Base-by-base conservation (phyloP, 1,140 invertebrate genomes). In the Pogonomyrmex barbatus region DNA sequence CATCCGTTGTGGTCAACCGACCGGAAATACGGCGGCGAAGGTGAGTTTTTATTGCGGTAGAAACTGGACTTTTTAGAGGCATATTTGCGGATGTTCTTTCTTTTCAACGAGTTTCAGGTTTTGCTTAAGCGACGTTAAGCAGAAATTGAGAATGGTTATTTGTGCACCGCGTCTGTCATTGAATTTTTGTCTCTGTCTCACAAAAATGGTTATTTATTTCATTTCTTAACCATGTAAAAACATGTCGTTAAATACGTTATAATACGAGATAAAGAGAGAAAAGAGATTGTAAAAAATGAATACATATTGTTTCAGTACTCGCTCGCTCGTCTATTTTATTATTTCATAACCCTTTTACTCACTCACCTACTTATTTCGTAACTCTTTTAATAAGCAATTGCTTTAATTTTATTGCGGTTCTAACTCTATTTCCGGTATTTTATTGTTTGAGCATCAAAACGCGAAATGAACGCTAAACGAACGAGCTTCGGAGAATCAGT, bases 1-100 rank as follows among this genome's bases (percentile, higher is more conserved):
- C 54, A 67, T 75, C 8, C 79, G 79, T 83, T 50, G 30, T 47
- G 56, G 73, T 83, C 68, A 83, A 50, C n/a, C 42, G 67, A 71
- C n/a, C 30, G 54, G 54, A 73, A 71, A n/a, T 54, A 60, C 52
- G 42, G 30, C 30, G 42, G 30, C 39, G 24, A 45, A 62, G 33
- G 36, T 62, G 14, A 30, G 8, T 62, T 62, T 63, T 63, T 47
- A 36, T 14, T 52, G 33, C 14, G 30, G 9, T 54, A 73, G 33
- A 4, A 73, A 73, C n/a, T 33, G 47, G 33, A 73, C 50, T 52
- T 78, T 65, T 24, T 12, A 42, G 8, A 50, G 14, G 39, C 17
- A 45, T 33, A 68, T n/a, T 68, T 50, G 39, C 54, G 42, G 4
- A 65, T 79, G 39, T 77, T 45, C 9, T 6, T 58, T 12, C 2